A percentile compares a stretch with the other conserved stretches of the same genome.
Conservation (phyloP, 23 tunicate species). For the Styela plicata region DNA sequence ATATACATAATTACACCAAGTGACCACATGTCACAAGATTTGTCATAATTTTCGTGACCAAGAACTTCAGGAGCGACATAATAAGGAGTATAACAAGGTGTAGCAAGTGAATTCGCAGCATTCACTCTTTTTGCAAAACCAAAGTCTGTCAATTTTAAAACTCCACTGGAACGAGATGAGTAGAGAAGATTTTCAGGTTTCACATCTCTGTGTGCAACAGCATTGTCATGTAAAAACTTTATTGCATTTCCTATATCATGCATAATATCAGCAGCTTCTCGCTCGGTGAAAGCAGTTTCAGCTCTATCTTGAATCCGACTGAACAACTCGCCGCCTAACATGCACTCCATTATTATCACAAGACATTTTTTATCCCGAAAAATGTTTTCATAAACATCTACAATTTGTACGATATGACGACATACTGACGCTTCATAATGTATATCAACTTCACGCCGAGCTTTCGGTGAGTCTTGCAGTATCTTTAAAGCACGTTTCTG, state of each 20-base stretch:
- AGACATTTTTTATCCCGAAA: conserved; percentile 68
- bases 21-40: conserved; percentile 98
- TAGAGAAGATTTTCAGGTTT: conserved; percentile 90
- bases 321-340: conserved; percentile 77
- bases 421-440: conserved; percentile 77
- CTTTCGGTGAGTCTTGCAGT: conserved; percentile 64
- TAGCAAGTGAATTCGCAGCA: conserved; percentile 50
- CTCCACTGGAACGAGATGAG: conserved; percentile 37
- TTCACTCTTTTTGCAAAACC: conserved; percentile 84
- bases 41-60: conserved; percentile 90
- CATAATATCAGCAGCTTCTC: conserved; percentile 88
- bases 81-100: conserved; percentile 94
- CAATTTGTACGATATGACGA: conserved; percentile 63
- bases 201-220: conserved; percentile 88
- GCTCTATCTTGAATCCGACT: conserved; percentile 63
- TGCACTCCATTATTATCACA: conserved; percentile 84
- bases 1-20: conserved; percentile 98
- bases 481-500: conserved; percentile 83
- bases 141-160: conserved; percentile 83
- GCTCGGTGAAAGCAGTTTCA: conserved; percentile 70
- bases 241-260: conserved; percentile 85
- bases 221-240: conserved; percentile 68
- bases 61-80: conserved; percentile 97
- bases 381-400: conserved; percentile 81
- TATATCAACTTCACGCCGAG: conserved; percentile 82